phyloP scores from a whole-genome alignment of 2,113 vertebrate genomes.

The Sinocyclocheilus grahami region DNA sequence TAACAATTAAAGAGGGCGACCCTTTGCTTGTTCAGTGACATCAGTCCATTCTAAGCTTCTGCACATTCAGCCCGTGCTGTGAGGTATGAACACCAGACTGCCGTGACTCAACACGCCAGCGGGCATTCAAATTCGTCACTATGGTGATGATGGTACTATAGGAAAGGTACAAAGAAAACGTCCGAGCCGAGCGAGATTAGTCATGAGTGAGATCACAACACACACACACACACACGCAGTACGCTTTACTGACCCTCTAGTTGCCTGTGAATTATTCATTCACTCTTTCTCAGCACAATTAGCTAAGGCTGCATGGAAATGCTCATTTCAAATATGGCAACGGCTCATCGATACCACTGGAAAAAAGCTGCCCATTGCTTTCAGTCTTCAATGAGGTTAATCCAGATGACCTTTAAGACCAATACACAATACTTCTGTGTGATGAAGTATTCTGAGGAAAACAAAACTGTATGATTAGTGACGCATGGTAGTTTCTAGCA shows the following conservation, averaged over 20 bases:
- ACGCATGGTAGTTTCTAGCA: not conserved
- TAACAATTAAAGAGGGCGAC: constrained; percentile 5
- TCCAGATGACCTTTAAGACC: not conserved
- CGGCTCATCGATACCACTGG: not conserved
- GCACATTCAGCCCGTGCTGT: not conserved
- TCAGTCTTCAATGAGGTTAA: not conserved
- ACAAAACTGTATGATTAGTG: not conserved
- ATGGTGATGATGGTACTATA: constrained; percentile 8
- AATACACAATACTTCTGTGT: not conserved
- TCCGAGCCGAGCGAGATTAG: constrained; percentile 1
- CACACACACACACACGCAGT: constrained; percentile 49
- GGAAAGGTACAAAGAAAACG: constrained; percentile 13
- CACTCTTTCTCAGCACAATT: constrained; percentile 7
- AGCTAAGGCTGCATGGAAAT: not conserved
- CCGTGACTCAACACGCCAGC: constrained; percentile 20
- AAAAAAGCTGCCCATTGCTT: not conserved
- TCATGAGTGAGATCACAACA: not conserved
- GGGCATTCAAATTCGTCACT: constrained; percentile 36
- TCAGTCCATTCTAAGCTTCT: constrained; percentile 4
- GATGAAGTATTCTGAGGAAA: not conserved
- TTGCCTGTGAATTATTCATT: constrained; percentile 29
- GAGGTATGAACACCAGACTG: not conserved
- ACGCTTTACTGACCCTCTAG: constrained; percentile 64
- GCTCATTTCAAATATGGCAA: not conserved
- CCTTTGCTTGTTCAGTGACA: constrained; percentile 28